Evolutionary conservation across 2,113 vertebrate genomes (phyloP).

Genomic region (Salvelinus fontinalis): DNA sequence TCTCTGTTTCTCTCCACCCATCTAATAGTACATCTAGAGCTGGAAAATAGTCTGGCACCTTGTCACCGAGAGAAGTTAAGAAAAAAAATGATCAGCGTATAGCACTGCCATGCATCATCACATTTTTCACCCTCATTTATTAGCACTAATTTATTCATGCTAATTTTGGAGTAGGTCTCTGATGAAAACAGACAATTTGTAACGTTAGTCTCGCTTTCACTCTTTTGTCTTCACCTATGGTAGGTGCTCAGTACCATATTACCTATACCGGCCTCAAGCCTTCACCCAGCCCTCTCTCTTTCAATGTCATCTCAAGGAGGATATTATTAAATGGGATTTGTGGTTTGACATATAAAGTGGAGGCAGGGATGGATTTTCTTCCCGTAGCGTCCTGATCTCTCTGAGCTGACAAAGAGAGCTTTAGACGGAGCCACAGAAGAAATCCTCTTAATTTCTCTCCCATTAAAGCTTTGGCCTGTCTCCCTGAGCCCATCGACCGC

Average conservation of each 20-base stretch:
- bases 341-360: slow-evolving; percentile 67
- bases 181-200: no score
- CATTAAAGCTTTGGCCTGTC: slow-evolving; percentile 67
- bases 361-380: slow-evolving; percentile 48
- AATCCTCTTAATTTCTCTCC: slow-evolving; percentile 63
- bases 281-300: slow-evolving; percentile 26
- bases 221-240: background rate
- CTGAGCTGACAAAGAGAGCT: slow-evolving; percentile 31
- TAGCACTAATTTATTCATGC: no score
- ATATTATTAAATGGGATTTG: slow-evolving; percentile 71
- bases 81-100: no score
- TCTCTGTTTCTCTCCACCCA: no score
- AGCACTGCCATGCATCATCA: no score
- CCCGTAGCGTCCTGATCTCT: slow-evolving; percentile 53
- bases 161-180: no score
- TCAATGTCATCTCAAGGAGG: slow-evolving; percentile 61
- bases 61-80: no score
- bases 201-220: background rate
- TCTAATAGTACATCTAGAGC: no score
- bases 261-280: slow-evolving; percentile 17
- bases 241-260: slow-evolving; percentile 2
- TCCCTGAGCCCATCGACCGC: slow-evolving; percentile 45
- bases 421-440: slow-evolving; percentile 45
- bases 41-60: no score
- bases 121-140: no score